phyloP scores from a whole-genome alignment of 2,113 vertebrate species.

The Elephantulus edwardii region DNA sequence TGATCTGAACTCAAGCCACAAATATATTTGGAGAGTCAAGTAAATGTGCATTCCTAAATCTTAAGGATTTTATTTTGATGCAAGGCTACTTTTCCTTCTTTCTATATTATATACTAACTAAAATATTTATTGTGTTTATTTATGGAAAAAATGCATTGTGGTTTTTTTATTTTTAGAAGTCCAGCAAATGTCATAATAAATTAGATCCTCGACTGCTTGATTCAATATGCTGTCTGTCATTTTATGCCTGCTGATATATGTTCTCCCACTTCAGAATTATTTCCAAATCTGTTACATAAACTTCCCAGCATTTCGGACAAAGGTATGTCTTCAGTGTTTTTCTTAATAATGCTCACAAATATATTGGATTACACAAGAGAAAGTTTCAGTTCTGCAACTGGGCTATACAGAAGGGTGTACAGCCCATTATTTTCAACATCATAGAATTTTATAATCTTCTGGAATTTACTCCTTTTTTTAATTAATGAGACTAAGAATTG shows the following conservation, averaged over 20 bases:
- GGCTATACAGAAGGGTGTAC: background rate
- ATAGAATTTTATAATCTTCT: background rate
- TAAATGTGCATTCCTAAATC: background rate
- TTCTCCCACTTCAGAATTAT: background rate
- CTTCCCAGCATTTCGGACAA: background rate
- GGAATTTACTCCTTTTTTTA: background rate
- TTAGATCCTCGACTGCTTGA: background rate
- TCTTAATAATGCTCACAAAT: background rate
- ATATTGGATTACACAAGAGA: background rate
- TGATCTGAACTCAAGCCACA: background rate
- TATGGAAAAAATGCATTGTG: background rate
- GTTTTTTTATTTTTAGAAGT: background rate
- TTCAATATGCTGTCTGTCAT: background rate
- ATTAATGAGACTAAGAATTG: background rate
- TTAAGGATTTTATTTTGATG: background rate
- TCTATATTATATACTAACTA: background rate
- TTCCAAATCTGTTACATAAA: background rate
- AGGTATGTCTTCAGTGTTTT: background rate
- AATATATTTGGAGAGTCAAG: background rate
- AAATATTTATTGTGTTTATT: background rate
- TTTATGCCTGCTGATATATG: background rate
- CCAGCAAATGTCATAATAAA: background rate
- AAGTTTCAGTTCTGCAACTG: background rate
- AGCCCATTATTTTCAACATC: background rate
- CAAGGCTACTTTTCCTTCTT: background rate